Base-by-base conservation (phyloP, 2,797 vertebrate genomes). In the Scleropages formosus region DNA sequence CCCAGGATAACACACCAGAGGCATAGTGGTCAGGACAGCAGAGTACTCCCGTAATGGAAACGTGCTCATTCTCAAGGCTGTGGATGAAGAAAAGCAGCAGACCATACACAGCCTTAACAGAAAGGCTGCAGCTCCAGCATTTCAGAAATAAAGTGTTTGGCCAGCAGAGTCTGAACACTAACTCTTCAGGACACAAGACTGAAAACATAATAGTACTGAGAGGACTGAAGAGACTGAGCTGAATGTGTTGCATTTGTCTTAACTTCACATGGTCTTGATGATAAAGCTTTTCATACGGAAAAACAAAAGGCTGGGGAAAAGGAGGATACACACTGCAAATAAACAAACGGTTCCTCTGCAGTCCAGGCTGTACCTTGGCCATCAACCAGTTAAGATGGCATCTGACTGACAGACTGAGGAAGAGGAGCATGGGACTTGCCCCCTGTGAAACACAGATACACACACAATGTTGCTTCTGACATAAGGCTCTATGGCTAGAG, bases 331-430 rank as follows among this genome's bases (percentile, higher is more conserved):
- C 9, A 59, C 56, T 72, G 53, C 22, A 60, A 59, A 60, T 39
- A 60, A 59, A 22, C 16, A 67, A 27, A 16, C 39, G 49, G 44
- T 44, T 46, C 44, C n/a, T 16, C 72, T 31, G 47, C 44, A 13
- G 44, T 26, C 18, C 22, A 59, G 56, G 31, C 26, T 20, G 22
- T 44, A 47, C 49, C 64, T 65, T 39, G 27, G 18, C 60, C 74
- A 53, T 60, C 16, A 22, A 26, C 68, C 65, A 39, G 31, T 18
- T 53, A 26, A 11, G 27, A 13, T 24, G 64, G 51, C 64, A 68
- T 39, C 27, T 18, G 74, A 68, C 22, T 68, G 74, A 68, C 65
- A 65, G 39, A n/a, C 18, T 31, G 53, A 53, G 56, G 56, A 53
- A 59, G 31, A n/a, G 4, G 53, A 16, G 18, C 4, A 10, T 8